Evolutionary conservation across 64 coral and sea anemone species (phyloP).

Genomic region (Montipora cactus): DNA sequence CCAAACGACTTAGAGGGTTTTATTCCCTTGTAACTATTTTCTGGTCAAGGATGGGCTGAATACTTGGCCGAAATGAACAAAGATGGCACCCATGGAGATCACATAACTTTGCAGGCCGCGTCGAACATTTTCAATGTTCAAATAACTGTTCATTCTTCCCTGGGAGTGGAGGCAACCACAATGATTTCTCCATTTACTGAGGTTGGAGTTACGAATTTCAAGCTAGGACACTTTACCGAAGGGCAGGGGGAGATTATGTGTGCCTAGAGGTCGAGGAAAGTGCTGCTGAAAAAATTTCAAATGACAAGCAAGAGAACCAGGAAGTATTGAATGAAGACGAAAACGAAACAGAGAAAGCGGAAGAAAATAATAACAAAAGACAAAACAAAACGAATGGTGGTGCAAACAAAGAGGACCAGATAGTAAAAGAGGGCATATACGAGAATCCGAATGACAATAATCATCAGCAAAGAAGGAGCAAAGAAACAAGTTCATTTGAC

Average conservation of each 20-base stretch:
- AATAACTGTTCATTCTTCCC: slow-evolving; percentile 17
- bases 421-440: slow-evolving; percentile 44
- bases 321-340: slow-evolving; percentile 57
- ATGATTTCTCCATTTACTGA: neutral
- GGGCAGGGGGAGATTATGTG: slow-evolving; percentile 53
- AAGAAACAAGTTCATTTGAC: neutral
- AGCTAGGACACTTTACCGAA: neutral
- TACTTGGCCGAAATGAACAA: slow-evolving; percentile 22
- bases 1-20: slow-evolving; percentile 37
- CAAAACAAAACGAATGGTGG: slow-evolving; percentile 45
- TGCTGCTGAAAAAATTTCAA: slow-evolving; percentile 65
- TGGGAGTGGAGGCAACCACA: neutral
- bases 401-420: slow-evolving; percentile 55
- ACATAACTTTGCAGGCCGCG: slow-evolving; percentile 12
- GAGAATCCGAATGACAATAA: slow-evolving; percentile 49
- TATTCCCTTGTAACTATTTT: slow-evolving; percentile 7
- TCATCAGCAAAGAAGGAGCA: slow-evolving; percentile 19
- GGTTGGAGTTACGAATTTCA: neutral
- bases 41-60: slow-evolving; percentile 15
- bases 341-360: slow-evolving; percentile 35
- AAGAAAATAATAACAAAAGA: slow-evolving; percentile 56
- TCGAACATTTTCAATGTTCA: slow-evolving; percentile 9
- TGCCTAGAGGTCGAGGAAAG: slow-evolving; percentile 34
- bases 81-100: slow-evolving; percentile 43
- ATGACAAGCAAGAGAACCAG: slow-evolving; percentile 56